Evolutionary conservation across 2,113 vertebrate species (phyloP), one percentile per base, ranked within the genome.

Genomic region (Marcusenius ussheri): DNA sequence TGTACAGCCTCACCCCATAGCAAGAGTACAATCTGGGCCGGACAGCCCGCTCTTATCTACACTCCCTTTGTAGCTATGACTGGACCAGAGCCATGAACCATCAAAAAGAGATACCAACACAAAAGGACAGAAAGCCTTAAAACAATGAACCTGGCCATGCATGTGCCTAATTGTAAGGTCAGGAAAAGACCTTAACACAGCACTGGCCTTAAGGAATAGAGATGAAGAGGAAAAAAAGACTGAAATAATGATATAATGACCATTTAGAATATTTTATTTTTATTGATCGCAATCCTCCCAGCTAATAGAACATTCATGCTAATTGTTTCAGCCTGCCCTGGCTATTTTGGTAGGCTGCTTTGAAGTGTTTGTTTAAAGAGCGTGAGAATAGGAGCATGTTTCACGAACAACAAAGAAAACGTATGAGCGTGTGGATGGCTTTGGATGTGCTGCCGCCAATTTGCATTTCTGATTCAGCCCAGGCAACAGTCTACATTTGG

Each of bases 281-380:
- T 31, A 83, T 83, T 39, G 21, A 56, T 83, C 31, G 5, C 27
- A 49, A n/a, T 46, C 31, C 47, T 66, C n/a, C 31, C 74, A 39
- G 74, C 39, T 42, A 83, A 13, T 45, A 74, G 39, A 56, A 50
- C 49, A 49, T 24, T 83, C 19, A 21, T 50, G 31, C 70, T 89
- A 89, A 83, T 89, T 83, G 70, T 56, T 89, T 83, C 83, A 42
- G 50, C 24, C 58, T 50, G 74, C 70, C 35, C 77, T 45, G 31
- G 27, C 31, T 83, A 39, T 42, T 83, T 89, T n/a, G 49, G 88
- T 49, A 24, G 88, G 31, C 27, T 21, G 50, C 17, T 35, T 74
- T 56, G 31, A 24, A 83, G 17, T 89, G 74, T 27, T 56, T 83
- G 49, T 89, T 89, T 89, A 56, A 89, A 53, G 49, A 89, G 50